These are phyloP conservation scores for Pollimyrus isidori DNA, from an alignment of 2,113 vertebrate species.

Conservation along the genomic window DNA sequence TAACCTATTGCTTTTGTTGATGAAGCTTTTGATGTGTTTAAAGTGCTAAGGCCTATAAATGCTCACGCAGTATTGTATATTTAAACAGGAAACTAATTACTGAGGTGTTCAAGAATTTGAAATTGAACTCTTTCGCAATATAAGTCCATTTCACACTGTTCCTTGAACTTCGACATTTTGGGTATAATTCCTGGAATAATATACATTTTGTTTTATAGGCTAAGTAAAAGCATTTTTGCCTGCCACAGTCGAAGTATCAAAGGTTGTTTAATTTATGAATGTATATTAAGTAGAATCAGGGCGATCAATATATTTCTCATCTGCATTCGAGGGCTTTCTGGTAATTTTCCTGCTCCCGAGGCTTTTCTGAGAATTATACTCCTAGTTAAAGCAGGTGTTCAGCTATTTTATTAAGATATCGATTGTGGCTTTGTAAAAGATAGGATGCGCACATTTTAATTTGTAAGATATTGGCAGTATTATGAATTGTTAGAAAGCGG, in stretches of 20 bases:
- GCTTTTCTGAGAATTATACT: slow-evolving; percentile 75
- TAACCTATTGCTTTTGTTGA: neutral
- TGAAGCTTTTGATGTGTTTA: neutral
- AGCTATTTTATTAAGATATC: slow-evolving; percentile 77
- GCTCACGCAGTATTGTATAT: neutral
- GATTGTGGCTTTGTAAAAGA: slow-evolving; percentile 77
- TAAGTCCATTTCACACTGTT: neutral
- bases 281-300: slow-evolving; percentile 74
- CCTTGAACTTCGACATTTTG: slow-evolving; percentile 18
- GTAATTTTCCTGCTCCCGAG: slow-evolving; percentile 72
- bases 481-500: slow-evolving; percentile 76
- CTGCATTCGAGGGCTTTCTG: slow-evolving; percentile 70
- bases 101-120: neutral
- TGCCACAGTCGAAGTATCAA: slow-evolving; percentile 68
- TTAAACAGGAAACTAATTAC: neutral
- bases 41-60: neutral
- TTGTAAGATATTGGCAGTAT: slow-evolving; percentile 67
- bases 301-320: slow-evolving; percentile 76
- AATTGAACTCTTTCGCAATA: slow-evolving; percentile 3
- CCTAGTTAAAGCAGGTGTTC: slow-evolving; percentile 64
- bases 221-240: slow-evolving; percentile 53
- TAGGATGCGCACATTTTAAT: slow-evolving; percentile 75
- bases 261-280: slow-evolving; percentile 76
- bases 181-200: slow-evolving; percentile 13
- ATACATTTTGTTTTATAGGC: slow-evolving; percentile 25